Evolutionary conservation across 2,113 vertebrate species (phyloP).

Genomic region (Tringa solitaria): DNA sequence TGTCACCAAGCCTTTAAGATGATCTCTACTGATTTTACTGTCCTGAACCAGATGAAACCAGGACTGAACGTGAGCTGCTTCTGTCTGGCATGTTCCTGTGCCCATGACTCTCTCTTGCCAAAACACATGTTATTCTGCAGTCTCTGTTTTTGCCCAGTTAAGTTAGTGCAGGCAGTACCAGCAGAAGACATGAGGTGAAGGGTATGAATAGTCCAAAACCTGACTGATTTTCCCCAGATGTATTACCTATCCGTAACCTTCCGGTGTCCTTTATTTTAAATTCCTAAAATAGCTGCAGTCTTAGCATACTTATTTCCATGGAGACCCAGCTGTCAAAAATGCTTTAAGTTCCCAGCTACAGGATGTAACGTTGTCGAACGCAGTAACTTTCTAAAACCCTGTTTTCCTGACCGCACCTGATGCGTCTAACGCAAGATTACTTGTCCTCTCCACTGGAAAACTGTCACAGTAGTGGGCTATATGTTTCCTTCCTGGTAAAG

Average conservation of each 20-base stretch:
- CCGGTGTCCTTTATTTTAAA: not conserved
- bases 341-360: conserved; percentile 10
- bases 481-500: not conserved
- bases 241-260: conserved; percentile 35
- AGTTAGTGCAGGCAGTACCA: not conserved
- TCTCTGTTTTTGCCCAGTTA: not conserved
- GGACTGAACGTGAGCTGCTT: not conserved
- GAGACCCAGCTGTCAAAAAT: conserved; percentile 63
- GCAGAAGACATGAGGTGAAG: not conserved
- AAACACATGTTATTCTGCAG: not conserved
- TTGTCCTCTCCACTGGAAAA: not conserved
- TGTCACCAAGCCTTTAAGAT: not conserved
- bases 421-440: not conserved
- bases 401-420: not conserved
- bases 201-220: conserved; percentile 39
- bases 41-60: not conserved
- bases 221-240: conserved; percentile 26
- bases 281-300: conserved; percentile 71
- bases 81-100: not conserved
- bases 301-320: conserved; percentile 67
- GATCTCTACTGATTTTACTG: not conserved
- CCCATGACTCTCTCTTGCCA: not conserved
- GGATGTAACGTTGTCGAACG: not conserved
- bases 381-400: not conserved
- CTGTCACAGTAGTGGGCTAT: not conserved